These are phyloP conservation scores for Nemoura dubitans DNA, from an alignment of 2,888 invertebrate genomes.

Conservation along the genomic window DNA sequence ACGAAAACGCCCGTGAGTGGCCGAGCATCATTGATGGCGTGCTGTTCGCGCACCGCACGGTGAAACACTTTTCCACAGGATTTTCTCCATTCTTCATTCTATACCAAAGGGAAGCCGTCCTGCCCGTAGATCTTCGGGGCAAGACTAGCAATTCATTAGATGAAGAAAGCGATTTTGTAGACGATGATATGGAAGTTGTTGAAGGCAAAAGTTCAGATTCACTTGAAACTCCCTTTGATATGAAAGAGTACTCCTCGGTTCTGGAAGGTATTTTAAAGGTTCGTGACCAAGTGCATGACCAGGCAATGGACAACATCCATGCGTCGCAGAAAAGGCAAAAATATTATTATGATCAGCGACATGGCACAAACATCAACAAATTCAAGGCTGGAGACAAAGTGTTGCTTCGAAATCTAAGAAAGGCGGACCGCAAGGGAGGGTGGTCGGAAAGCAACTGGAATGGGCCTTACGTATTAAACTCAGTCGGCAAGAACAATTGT, in stretches of 20 bases:
- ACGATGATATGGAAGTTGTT: not conserved
- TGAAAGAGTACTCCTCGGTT: constrained; percentile 5
- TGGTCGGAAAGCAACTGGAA: constrained; percentile 35
- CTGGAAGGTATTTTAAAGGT: not conserved
- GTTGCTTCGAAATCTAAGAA: constrained; percentile 16
- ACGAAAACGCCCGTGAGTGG: constrained; percentile 45
- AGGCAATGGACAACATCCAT: constrained; percentile 27
- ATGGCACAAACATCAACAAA: not conserved
- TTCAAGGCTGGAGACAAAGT: constrained; percentile 35
- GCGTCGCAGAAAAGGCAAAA: constrained; percentile 10
- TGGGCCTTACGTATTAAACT: constrained; percentile 21
- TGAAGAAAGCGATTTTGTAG: constrained; percentile 23
- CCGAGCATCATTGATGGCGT: constrained; percentile 43
- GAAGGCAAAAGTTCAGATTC: not conserved
- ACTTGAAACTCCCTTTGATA: constrained; percentile 13
- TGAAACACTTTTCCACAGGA: constrained; percentile 44
- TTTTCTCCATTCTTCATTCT: constrained; percentile 46
- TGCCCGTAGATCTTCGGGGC: constrained; percentile 45
- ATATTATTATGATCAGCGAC: constrained; percentile 3
- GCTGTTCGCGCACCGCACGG: constrained; percentile 37
- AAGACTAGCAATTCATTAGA: constrained; percentile 19
- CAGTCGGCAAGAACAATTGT: not conserved
- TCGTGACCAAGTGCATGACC: not conserved
- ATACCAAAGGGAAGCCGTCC: constrained; percentile 45
- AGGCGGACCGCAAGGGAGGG: constrained; percentile 38